A percentile compares a stretch with the other conserved stretches of the same genome.
These are phyloP conservation scores for Misgurnus anguillicaudatus DNA, from an alignment of 2,113 vertebrate genomes.

Conservation along the genomic window DNA sequence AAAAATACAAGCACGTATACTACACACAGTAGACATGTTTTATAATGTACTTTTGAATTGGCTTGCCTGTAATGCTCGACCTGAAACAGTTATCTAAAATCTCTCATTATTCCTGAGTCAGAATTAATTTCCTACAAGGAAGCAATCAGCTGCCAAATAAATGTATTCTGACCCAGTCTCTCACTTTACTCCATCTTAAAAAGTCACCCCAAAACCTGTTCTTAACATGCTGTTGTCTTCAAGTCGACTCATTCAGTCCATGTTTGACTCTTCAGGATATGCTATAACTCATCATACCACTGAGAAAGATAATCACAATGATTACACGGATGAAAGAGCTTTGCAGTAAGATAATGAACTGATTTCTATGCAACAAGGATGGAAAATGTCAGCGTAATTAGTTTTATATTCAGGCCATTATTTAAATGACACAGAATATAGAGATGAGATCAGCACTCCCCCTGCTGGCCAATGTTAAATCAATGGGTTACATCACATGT, in stretches of 20 bases:
- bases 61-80: too few species aligned
- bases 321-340: not conserved
- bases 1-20: not conserved
- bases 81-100: not conserved
- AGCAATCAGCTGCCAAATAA: not conserved
- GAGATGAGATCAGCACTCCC: constrained; percentile 56
- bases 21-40: not conserved
- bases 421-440: not conserved
- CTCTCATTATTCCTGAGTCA: not conserved
- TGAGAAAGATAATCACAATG: not conserved
- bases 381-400: not conserved
- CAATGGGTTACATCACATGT: not conserved
- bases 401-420: not conserved
- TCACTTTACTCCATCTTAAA: not conserved
- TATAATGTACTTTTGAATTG: not conserved
- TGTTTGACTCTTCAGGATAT: not conserved
- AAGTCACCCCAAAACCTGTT: not conserved
- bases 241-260: not conserved
- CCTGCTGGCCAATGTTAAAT: constrained; percentile 59
- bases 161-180: not conserved
- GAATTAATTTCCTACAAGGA: not conserved
- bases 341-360: not conserved
- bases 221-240: not conserved
- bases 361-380: not conserved
- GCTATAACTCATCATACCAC: not conserved